Conservation (phyloP, 2,888 invertebrate species). For the Heliconius erato region DNA sequence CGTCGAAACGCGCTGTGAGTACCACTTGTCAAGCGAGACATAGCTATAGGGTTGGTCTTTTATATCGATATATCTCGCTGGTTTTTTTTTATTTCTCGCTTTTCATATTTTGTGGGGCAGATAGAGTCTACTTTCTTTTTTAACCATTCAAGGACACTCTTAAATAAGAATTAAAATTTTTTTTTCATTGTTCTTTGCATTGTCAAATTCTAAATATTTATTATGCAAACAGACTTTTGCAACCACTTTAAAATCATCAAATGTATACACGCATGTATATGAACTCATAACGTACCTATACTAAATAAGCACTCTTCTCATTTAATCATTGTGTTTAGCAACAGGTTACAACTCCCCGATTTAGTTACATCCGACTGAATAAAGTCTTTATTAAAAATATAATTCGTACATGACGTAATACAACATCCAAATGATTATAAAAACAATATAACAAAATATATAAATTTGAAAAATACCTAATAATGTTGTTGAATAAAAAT, state of each 20-base stretch:
- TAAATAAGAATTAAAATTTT: not conserved
- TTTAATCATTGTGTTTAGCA: too few relatives aligned
- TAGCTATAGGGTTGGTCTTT: slow-evolving; percentile 23
- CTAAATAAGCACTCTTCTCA: too few relatives aligned
- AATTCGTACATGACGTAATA: not conserved
- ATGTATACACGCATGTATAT: too few relatives aligned
- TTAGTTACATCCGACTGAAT: not conserved
- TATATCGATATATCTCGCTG: slow-evolving; percentile 14
- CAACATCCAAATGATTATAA: not conserved
- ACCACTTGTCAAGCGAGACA: slow-evolving; percentile 52
- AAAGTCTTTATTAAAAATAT: not conserved
- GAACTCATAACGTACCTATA: too few relatives aligned
- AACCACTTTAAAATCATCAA: too few relatives aligned
- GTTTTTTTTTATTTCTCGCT: not conserved
- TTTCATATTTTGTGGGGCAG: not conserved
- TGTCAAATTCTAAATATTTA: too few relatives aligned
- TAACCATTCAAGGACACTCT: not conserved
- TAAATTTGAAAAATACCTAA: not conserved
- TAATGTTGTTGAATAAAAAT: not conserved
- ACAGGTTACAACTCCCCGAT: not conserved
- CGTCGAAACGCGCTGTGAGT: slow-evolving; percentile 47
- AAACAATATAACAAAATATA: not conserved
- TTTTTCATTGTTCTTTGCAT: not conserved
- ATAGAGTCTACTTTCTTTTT: not conserved
- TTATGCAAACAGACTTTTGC: too few relatives aligned